phyloP scores from a whole-genome alignment of 2,888 invertebrate species.

The Troides oblongomaculatus region DNA sequence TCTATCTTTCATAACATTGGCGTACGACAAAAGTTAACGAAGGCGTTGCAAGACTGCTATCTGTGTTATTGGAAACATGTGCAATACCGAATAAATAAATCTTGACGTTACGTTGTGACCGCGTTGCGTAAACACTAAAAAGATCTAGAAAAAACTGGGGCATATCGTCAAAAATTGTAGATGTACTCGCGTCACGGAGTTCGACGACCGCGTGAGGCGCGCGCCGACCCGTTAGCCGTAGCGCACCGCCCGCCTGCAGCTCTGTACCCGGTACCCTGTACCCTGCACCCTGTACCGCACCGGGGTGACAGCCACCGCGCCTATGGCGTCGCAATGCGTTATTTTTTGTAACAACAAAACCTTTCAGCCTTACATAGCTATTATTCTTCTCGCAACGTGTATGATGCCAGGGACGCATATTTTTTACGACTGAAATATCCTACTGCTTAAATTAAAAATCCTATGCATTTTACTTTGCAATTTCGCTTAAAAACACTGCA shows the following conservation, averaged over 20 bases:
- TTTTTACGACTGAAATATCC: not conserved
- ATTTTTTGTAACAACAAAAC: not conserved
- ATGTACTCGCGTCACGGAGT: conserved; percentile 64
- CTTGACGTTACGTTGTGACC: conserved; percentile 7
- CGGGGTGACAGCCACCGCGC: conserved; percentile 23
- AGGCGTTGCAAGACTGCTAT: not conserved
- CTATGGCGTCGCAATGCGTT: conserved; percentile 2
- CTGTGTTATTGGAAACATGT: conserved; percentile 1
- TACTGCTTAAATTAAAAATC: not conserved
- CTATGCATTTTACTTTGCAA: not conserved
- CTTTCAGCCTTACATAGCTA: not conserved
- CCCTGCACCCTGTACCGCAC: conserved; percentile 41
- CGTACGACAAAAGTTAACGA: no score
- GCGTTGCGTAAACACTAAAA: conserved; percentile 34
- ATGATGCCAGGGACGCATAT: not conserved
- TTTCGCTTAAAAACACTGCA: not conserved
- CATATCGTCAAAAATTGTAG: conserved; percentile 70
- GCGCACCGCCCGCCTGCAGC: conserved; percentile 50
- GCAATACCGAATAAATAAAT: conserved; percentile 7
- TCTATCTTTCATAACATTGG: not conserved
- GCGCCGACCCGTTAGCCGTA: conserved; percentile 17
- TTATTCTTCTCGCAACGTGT: not conserved
- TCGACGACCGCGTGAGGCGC: conserved; percentile 64
- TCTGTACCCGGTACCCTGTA: conserved; percentile 33
- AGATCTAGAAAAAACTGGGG: conserved; percentile 52